Base-by-base conservation (phyloP, 2,113 vertebrate genomes). In the Leptobrachium leishanense region DNA sequence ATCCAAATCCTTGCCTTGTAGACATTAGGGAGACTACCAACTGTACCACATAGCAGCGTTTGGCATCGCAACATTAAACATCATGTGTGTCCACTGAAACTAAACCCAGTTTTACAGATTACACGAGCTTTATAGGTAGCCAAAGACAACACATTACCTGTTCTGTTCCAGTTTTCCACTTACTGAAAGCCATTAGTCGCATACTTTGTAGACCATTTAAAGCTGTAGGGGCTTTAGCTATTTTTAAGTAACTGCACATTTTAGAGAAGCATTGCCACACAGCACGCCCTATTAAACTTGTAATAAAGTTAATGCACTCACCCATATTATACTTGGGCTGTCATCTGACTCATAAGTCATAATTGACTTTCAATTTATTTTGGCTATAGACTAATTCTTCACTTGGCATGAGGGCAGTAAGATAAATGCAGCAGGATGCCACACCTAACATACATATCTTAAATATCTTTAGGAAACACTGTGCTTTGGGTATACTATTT, bases 141-240 rank as follows among this genome's bases (percentile, higher is more conserved):
- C 78, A 81, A 81, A 74, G 72, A 74, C 55, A 81, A 81, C 65
- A 81, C 78, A 81, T 81, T 81, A 81, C 78, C 78, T 74, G 54
- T 68, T 50, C 78, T 67, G 43, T 74, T 81, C 76, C 76, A 71
- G 55, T 77, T n/a, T 71, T 77, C 53, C 78, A 68, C 78, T 68
- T 74, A 68, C 68, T 74, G 68, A 68, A 66, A 80, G 64, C 78
- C 78, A 81, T 81, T 81, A 81, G 78, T 55, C 50, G 66, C 53
- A 81, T 74, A 81, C 55, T 81, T 81, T 74, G 20, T 68, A 67
- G 78, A 50, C 65, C 64, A 31, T 81, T 81, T 74, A 74, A 74
- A 81, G 71, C 65, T 68, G 72, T 54, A 31, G 50, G 64, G 65
- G 78, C 72, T 81, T 81, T 59, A 74, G 71, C 64, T 74, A 68